phyloP scores from a whole-genome alignment of 2,113 vertebrate species.

The Neoarius graeffei region DNA sequence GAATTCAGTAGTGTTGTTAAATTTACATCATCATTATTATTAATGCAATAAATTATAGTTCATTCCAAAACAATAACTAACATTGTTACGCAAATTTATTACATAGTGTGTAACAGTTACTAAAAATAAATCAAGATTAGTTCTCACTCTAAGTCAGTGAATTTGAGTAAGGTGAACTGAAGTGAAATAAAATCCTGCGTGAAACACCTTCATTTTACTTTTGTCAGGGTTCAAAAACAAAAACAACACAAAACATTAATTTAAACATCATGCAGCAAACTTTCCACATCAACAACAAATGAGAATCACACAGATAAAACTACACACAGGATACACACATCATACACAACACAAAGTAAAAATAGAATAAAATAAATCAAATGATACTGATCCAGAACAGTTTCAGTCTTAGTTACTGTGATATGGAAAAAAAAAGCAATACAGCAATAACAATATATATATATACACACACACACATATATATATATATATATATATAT shows the following conservation, averaged over 20 bases:
- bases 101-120: neutral
- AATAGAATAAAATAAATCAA: neutral
- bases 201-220: neutral
- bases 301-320: neutral
- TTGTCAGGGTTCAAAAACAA: neutral
- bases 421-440: too few relatives aligned
- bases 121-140: neutral
- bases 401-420: too few relatives aligned
- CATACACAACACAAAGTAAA: neutral
- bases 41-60: neutral
- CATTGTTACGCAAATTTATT: neutral
- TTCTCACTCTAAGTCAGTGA: neutral
- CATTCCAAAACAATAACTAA: neutral
- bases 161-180: neutral
- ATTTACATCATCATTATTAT: neutral
- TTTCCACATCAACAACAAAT: neutral
- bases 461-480: too few relatives aligned
- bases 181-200: neutral
- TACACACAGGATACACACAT: neutral
- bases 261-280: neutral
- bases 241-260: neutral
- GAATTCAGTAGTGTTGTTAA: neutral
- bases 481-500: too few relatives aligned
- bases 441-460: too few relatives aligned
- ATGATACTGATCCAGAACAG: neutral